Evolutionary conservation across 2,113 vertebrate genomes (phyloP).

Genomic region (Philantomba maxwellii): DNA sequence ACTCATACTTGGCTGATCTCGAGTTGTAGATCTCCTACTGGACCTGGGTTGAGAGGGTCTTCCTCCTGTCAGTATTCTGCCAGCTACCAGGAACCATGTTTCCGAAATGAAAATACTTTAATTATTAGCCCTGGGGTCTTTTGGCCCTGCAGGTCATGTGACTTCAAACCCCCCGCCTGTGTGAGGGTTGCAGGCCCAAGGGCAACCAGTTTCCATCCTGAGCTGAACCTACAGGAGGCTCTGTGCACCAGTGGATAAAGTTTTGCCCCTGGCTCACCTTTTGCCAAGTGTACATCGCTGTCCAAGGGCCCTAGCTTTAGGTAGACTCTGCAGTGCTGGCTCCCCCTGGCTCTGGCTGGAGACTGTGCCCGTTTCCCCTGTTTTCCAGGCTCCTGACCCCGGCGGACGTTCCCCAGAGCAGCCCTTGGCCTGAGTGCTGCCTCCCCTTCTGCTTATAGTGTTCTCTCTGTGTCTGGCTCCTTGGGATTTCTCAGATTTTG

Average conservation of each 20-base stretch:
- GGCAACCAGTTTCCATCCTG: neutral
- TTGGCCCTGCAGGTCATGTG: neutral
- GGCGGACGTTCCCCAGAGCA: neutral
- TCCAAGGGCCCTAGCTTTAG: neutral
- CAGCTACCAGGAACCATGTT: neutral
- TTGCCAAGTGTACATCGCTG: fast-evolving
- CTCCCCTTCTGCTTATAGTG: neutral
- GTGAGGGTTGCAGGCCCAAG: neutral
- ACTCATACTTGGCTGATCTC: neutral
- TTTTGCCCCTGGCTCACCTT: neutral
- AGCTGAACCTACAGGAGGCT: neutral
- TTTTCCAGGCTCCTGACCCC: neutral
- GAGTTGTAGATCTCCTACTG: neutral
- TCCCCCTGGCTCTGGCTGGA: neutral
- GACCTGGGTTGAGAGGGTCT: neutral
- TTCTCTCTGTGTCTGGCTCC: neutral
- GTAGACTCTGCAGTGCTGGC: neutral
- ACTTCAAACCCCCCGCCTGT: neutral
- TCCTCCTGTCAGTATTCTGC: neutral
- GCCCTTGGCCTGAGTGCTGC: neutral
- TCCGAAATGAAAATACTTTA: neutral
- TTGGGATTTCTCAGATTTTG: neutral
- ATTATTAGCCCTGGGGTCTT: neutral
- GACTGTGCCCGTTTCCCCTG: neutral
- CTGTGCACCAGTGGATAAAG: neutral